Conservation (phyloP, 2,888 invertebrate genomes). For the Amblyjoppa proteus region DNA sequence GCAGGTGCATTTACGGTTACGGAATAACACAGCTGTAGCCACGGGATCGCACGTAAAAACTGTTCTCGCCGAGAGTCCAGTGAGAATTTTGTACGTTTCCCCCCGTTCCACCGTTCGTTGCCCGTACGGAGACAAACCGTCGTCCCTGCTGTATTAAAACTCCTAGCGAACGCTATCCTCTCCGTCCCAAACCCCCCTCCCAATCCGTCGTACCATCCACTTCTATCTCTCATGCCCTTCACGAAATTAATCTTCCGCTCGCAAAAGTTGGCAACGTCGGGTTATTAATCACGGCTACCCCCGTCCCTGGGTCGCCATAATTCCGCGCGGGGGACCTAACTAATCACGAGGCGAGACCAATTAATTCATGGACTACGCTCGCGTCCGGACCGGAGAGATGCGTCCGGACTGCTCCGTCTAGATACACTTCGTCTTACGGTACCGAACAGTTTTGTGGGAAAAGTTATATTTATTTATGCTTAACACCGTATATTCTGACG, state of each 20-base stretch:
- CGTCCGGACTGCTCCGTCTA: slow-evolving; percentile 12
- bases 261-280: slow-evolving; percentile 78
- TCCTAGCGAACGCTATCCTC: slow-evolving; percentile 55
- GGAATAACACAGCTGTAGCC: slow-evolving; percentile 9
- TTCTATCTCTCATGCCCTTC: slow-evolving; percentile 57
- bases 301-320: slow-evolving; percentile 76
- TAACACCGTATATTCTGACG: not conserved
- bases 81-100: slow-evolving; percentile 36
- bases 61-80: slow-evolving; percentile 5
- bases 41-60: slow-evolving; percentile 33
- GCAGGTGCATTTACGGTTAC: slow-evolving; percentile 34
- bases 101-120: not conserved
- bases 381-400: slow-evolving; percentile 33
- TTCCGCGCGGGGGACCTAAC: slow-evolving; percentile 76
- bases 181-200: not conserved
- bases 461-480: slow-evolving; percentile 8
- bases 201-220: slow-evolving; percentile 42
- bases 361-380: slow-evolving; percentile 75
- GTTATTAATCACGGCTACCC: slow-evolving; percentile 77
- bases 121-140: slow-evolving; percentile 67
- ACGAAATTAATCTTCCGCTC: slow-evolving; percentile 79
- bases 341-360: slow-evolving; percentile 79
- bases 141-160: slow-evolving; percentile 75
- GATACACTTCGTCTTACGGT: slow-evolving; percentile 4
- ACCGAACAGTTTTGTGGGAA: not conserved